A percentile compares a stretch with the other conserved stretches of the same genome.
Evolutionary conservation across 2,888 invertebrate species (phyloP).

Genomic region (Pristionchus maxplancki): DNA sequence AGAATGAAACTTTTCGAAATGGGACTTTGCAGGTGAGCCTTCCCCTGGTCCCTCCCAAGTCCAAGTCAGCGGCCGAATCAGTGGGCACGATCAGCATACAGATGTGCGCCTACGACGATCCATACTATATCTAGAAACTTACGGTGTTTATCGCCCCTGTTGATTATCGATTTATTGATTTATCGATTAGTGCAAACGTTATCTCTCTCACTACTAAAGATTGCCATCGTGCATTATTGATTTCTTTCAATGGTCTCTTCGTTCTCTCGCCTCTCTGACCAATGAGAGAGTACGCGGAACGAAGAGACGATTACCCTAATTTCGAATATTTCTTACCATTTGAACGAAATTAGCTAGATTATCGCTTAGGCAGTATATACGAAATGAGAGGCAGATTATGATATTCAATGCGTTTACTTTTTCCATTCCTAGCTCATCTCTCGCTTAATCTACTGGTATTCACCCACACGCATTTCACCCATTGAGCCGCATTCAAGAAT

Average conservation of each 20-base stretch:
- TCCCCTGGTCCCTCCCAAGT: conserved; percentile 15
- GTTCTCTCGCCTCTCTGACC: no score
- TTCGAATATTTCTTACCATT: neutral
- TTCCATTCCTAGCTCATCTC: conserved; percentile 11
- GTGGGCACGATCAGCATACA: conserved; percentile 36
- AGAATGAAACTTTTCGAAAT: no score
- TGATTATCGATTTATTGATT: neutral
- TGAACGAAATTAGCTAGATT: neutral
- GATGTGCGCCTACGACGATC: conserved; percentile 53
- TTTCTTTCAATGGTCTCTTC: no score
- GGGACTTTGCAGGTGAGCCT: conserved; percentile 17
- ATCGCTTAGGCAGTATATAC: neutral
- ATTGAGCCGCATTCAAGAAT: neutral
- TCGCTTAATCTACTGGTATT: neutral
- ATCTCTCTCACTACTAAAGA: neutral
- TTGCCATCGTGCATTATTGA: neutral
- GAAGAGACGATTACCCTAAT: no score
- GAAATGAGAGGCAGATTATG: neutral
- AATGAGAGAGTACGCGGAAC: no score
- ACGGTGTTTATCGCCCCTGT: neutral
- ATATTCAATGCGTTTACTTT: neutral
- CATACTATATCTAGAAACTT: conserved; percentile 37
- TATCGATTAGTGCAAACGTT: neutral
- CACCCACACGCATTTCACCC: neutral
- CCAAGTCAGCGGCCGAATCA: neutral